Conservation (phyloP, 2,797 vertebrate species). For the Siniperca obscura region DNA sequence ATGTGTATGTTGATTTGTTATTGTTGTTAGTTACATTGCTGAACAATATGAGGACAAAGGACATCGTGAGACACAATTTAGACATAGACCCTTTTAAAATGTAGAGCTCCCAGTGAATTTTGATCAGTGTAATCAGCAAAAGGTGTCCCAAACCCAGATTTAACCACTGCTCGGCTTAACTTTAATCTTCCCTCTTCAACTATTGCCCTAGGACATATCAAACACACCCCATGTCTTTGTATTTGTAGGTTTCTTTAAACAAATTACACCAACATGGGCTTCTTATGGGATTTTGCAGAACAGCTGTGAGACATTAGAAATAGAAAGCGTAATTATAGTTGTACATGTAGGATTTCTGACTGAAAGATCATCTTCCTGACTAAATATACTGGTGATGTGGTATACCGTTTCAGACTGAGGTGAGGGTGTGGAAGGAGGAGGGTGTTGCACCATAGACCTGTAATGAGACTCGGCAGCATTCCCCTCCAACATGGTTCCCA, state of each 20-base stretch:
- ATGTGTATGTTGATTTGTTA: background rate
- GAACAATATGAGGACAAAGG: background rate
- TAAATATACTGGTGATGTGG: conserved; percentile 25
- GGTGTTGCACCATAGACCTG: conserved; percentile 58
- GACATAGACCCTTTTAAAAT: background rate
- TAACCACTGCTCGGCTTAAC: conserved; percentile 27
- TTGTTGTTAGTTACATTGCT: background rate
- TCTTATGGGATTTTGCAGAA: conserved; percentile 45
- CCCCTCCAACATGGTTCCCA: conserved; percentile 82
- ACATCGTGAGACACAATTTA: background rate
- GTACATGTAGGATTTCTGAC: conserved; percentile 39
- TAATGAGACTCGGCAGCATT: conserved; percentile 72
- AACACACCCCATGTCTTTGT: conserved; percentile 22
- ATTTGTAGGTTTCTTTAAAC: conserved; percentile 49
- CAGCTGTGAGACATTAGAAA: conserved; percentile 62
- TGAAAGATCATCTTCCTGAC: conserved; percentile 30
- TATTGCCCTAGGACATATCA: conserved; percentile 22
- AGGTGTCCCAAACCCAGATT: conserved; percentile 6
- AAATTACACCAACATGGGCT: conserved; percentile 40
- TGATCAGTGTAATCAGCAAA: conserved; percentile 14
- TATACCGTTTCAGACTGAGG: conserved; percentile 40
- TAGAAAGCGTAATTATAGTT: conserved; percentile 45
- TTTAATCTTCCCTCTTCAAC: conserved; percentile 23
- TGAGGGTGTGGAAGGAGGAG: conserved; percentile 64
- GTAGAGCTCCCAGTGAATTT: background rate